A percentile compares a stretch with the other conserved stretches of the same genome.
Evolutionary conservation across 2,113 vertebrate genomes (phyloP).

Genomic region (Tachycineta bicolor): DNA sequence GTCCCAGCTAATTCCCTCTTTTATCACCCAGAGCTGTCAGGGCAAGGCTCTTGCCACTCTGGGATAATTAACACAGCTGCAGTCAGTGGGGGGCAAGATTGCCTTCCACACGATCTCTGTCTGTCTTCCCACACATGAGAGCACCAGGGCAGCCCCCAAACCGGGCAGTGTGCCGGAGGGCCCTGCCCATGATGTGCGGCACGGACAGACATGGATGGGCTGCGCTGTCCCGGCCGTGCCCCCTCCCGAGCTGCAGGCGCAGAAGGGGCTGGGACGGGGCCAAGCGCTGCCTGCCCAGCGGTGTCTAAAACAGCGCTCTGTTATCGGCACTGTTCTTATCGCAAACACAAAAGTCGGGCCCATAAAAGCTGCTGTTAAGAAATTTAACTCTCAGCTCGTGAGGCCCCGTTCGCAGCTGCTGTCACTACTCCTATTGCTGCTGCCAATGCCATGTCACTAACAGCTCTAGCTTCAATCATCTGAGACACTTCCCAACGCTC

Average conservation of each 20-base stretch:
- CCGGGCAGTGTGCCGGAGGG: too few species aligned
- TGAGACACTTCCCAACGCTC: neutral
- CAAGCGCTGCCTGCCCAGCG: neutral
- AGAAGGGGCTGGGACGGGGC: accelerated
- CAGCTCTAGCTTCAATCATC: accelerated
- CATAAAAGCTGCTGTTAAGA: neutral
- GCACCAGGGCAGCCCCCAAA: too few species aligned
- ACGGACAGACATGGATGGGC: too few species aligned
- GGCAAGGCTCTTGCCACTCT: too few species aligned
- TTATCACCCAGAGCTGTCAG: too few species aligned
- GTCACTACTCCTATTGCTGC: neutral
- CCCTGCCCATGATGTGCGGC: accelerated
- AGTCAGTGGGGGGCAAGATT: too few species aligned
- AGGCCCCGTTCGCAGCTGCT: neutral
- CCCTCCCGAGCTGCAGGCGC: too few species aligned
- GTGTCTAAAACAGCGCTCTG: accelerated
- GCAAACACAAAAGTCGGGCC: neutral
- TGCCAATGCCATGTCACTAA: neutral
- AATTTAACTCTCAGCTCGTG: neutral
- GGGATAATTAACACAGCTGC: too few species aligned
- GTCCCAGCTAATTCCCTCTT: too few species aligned
- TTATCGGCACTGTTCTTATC: neutral
- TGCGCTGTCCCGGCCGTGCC: neutral
- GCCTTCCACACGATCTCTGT: too few species aligned
- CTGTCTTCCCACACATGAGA: too few species aligned